Conservation (phyloP, 1,140 invertebrate genomes). For the Aphidius gifuensis region DNA sequence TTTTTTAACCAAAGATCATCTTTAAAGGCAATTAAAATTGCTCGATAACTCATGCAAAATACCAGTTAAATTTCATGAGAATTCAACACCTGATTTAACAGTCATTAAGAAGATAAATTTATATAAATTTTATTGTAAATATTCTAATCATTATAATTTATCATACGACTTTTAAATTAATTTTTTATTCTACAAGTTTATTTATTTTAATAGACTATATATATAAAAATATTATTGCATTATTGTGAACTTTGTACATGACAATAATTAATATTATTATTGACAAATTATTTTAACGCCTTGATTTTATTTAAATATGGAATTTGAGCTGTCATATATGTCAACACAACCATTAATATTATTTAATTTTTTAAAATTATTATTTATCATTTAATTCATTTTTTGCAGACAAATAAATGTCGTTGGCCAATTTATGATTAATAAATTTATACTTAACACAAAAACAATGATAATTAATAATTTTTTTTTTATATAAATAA, state of each 20-base stretch:
- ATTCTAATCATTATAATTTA: too few relatives aligned
- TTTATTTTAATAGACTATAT: neutral
- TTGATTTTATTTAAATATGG: constrained; percentile 16
- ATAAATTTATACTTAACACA: neutral
- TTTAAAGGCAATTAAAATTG: neutral
- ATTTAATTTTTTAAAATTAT: constrained; percentile 23
- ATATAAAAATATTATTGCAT: too few relatives aligned
- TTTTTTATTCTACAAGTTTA: too few relatives aligned
- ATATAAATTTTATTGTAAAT: too few relatives aligned
- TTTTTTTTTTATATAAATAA: neutral
- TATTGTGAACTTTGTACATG: constrained; percentile 21
- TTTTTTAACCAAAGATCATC: neutral
- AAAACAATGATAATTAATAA: neutral
- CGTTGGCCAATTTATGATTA: too few relatives aligned
- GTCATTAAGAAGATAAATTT: neutral
- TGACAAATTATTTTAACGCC: constrained; percentile 24
- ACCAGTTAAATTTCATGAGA: constrained; percentile 22
- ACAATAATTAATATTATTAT: constrained; percentile 24
- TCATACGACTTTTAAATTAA: too few relatives aligned
- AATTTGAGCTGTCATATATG: constrained; percentile 30
- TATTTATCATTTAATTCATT: constrained; percentile 28
- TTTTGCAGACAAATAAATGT: neutral
- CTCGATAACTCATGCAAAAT: constrained; percentile 12
- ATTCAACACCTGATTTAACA: constrained; percentile 26
- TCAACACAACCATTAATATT: constrained; percentile 14